Evolutionary conservation across 2,888 invertebrate species (phyloP), one percentile per base, ranked within the genome.

Genomic region (Ferrisia virgata): DNA sequence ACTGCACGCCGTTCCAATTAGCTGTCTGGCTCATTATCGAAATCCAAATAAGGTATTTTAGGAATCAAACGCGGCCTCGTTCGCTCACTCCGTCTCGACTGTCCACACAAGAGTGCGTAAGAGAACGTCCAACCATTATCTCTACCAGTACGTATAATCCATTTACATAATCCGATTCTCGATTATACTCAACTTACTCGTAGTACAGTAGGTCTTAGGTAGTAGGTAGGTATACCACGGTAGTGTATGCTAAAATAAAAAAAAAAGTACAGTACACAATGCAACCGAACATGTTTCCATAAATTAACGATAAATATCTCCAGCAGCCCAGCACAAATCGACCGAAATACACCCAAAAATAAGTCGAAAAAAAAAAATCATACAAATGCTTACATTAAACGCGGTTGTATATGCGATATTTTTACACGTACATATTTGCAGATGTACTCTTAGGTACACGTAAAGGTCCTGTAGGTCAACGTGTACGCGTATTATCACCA

Each of bases 111-210:
- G 69, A 25, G 18, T 9, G 18, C 47, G 8, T 58, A 8, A 15
- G 31, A 64, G n/a, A 69, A 28, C 64, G 25, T 11, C 3, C 15
- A 22, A 31, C 5, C 33, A 15, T 33, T n/a, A n/a, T 58, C 58
- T 4, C 4, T 72, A 72, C 9, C 25, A 22, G 22, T n/a, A 25
- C 28, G 18, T 18, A 1, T 33, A 76, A 25, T 76, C 18, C 72
- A 76, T 76, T 76, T 76, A 76, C 72, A 76, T 76, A 76, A 76
- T 76, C 72, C 72, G 36, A 76, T 76, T 36, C 36, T 76, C 72
- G 72, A 76, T 76, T 76, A 36, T 18, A 13, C 28, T 28, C 6
- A 39, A 39, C 11, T 5, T 11, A 39, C 5, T 8, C 39, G 11
- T 8, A 8, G 39, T n/a, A 11, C 39, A 39, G 11, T 39, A 11